Evolutionary conservation across 1,140 invertebrate genomes (phyloP).

Genomic region (Drosophila nasuta): DNA sequence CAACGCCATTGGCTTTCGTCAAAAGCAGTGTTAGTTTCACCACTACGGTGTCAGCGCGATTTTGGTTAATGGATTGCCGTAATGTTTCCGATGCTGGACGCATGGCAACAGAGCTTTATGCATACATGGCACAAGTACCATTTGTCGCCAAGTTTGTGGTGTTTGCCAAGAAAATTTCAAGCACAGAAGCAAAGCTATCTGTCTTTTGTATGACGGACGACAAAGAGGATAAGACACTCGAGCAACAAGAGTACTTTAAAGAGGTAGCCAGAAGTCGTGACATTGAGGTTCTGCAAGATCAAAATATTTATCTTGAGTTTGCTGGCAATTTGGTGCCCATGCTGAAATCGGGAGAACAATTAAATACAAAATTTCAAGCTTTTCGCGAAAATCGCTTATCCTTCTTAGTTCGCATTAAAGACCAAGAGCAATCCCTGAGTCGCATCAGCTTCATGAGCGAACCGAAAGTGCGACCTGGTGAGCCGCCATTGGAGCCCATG

Average conservation of each 20-base stretch:
- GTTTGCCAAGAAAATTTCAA: conserved; percentile 97
- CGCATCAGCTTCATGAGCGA: conserved; percentile 98
- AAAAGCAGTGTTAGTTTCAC: conserved; percentile 99
- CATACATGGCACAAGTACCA: conserved; percentile 95
- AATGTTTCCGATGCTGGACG: conserved; percentile 98
- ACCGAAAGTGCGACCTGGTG: conserved; percentile 93
- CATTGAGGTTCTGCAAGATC: conserved; percentile 98
- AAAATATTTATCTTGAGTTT: conserved; percentile 97
- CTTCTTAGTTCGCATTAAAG: conserved; percentile 96
- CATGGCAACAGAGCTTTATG: conserved; percentile 99
- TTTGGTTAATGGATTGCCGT: conserved; percentile 99
- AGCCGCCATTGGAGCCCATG: conserved; percentile 96
- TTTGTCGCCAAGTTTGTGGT: conserved; percentile 98
- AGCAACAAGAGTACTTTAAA: conserved; percentile 97
- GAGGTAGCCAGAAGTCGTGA: conserved; percentile 99
- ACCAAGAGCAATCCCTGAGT: conserved; percentile 91
- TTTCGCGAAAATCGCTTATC: conserved; percentile 98
- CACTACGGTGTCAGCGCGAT: conserved; percentile 99
- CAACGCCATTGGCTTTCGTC: conserved; percentile 98
- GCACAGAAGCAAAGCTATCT: conserved; percentile 95
- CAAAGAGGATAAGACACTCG: conserved; percentile 98
- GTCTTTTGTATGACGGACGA: conserved; percentile 99
- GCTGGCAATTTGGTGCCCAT: conserved; percentile 98
- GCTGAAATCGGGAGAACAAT: conserved; percentile 98
- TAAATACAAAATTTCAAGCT: conserved; percentile 96